Conservation (phyloP, 2,797 vertebrate species). For the Mormyrops boulengeri region DNA sequence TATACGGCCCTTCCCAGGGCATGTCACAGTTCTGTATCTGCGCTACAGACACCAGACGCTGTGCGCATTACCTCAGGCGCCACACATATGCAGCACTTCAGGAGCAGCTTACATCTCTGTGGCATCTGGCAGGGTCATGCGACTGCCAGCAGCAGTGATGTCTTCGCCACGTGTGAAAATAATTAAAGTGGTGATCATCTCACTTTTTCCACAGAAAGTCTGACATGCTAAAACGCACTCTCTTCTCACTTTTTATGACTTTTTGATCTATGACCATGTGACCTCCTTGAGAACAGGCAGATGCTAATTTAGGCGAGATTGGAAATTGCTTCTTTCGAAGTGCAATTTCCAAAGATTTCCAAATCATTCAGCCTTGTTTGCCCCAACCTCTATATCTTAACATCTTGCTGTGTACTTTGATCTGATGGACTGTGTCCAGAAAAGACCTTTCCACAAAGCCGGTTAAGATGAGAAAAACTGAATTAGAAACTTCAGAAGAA, state of each 20-base stretch:
- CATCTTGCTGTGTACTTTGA: neutral
- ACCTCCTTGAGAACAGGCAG: neutral
- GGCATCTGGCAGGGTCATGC: constrained; percentile 23
- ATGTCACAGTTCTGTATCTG: constrained; percentile 18
- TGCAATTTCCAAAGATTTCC: neutral
- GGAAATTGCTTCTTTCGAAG: neutral
- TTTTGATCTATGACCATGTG: neutral
- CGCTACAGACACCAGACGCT: constrained; percentile 25
- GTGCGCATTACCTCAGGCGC: constrained; percentile 25
- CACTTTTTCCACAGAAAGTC: constrained; percentile 36
- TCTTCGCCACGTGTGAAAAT: constrained; percentile 11
- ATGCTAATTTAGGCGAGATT: neutral
- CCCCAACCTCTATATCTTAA: neutral
- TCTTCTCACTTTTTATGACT: neutral
- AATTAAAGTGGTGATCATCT: constrained; percentile 26
- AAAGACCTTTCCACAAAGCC: neutral
- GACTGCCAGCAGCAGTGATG: constrained; percentile 22
- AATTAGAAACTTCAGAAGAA: neutral
- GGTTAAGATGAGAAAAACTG: neutral
- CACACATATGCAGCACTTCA: constrained; percentile 34
- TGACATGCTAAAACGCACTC: constrained; percentile 28
- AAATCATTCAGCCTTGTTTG: neutral
- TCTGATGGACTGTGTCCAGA: neutral
- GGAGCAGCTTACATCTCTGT: constrained; percentile 16
- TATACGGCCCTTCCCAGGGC: constrained; percentile 21